Evolutionary conservation across 2,113 vertebrate genomes (phyloP).

Genomic region (Pleuronectes platessa): DNA sequence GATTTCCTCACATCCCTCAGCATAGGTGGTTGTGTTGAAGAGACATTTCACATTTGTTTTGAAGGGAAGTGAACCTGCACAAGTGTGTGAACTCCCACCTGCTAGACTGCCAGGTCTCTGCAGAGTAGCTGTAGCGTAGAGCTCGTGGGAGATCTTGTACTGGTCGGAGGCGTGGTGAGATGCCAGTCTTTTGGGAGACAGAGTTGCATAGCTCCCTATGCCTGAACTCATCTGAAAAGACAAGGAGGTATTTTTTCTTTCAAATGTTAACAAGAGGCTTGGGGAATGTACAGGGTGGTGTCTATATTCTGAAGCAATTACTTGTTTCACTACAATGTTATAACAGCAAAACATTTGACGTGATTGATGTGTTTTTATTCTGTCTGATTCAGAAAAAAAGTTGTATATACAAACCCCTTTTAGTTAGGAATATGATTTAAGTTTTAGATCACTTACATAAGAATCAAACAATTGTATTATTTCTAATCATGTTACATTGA

Average conservation of each 20-base stretch:
- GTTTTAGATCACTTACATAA: no score
- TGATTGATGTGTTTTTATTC: no score
- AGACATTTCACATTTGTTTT: no score
- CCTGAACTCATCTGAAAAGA: slow-evolving; percentile 90
- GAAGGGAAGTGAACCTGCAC: not conserved
- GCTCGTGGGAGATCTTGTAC: slow-evolving; percentile 97
- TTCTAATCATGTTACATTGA: not conserved
- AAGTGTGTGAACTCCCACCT: slow-evolving; percentile 80
- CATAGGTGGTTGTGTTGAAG: not conserved
- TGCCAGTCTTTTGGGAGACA: slow-evolving; percentile 96
- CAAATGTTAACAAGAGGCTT: slow-evolving; percentile 2
- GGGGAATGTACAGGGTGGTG: not conserved
- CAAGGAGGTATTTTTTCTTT: not conserved
- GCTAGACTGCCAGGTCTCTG: slow-evolving; percentile 96
- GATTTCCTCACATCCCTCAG: not conserved
- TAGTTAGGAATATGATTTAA: no score
- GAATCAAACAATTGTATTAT: no score
- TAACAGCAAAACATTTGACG: no score
- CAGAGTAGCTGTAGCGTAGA: slow-evolving; percentile 94
- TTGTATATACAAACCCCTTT: no score
- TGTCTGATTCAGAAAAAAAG: no score
- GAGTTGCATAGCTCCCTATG: slow-evolving; percentile 95
- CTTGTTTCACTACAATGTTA: no score
- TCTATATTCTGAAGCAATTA: not conserved
- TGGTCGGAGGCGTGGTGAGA: slow-evolving; percentile 91